phyloP scores from a whole-genome alignment of 2,888 invertebrate species.

The Mellilla xanthometata region DNA sequence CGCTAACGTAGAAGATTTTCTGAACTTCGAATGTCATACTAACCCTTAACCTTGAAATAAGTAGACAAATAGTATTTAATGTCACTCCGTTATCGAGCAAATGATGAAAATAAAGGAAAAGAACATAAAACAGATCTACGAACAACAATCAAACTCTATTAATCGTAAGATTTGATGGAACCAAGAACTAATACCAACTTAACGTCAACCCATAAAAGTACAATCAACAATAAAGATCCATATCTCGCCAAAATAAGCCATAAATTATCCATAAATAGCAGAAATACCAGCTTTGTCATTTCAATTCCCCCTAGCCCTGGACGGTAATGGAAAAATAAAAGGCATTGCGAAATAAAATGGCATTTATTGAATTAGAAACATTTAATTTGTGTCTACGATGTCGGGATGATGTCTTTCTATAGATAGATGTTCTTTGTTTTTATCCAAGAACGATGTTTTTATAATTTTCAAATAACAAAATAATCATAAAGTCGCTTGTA shows the following conservation, averaged over 20 bases:
- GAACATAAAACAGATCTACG: constrained; percentile 3
- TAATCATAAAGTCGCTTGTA: too few species aligned
- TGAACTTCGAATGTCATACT: too few species aligned
- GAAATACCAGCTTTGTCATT: constrained; percentile 37
- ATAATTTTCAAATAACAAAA: too few species aligned
- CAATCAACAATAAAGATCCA: constrained; percentile 67
- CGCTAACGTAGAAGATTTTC: too few species aligned
- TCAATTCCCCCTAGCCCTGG: constrained; percentile 61
- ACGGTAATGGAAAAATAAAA: constrained; percentile 72
- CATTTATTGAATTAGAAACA: constrained; percentile 69
- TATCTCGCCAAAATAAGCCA: constrained; percentile 59
- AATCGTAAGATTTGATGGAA: constrained; percentile 10
- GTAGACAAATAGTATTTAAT: too few species aligned
- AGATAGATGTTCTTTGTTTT: too few species aligned
- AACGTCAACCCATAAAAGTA: constrained; percentile 42
- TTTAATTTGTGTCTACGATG: constrained; percentile 52
- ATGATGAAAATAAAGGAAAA: constrained; percentile 7
- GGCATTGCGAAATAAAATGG: constrained; percentile 53
- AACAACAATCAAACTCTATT: constrained; percentile 14
- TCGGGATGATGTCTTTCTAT: too few species aligned
- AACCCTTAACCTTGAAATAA: too few species aligned
- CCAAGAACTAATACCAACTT: constrained; percentile 24
- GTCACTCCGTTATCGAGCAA: background rate
- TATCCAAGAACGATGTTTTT: too few species aligned
- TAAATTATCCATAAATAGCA: constrained; percentile 61